A percentile compares a stretch with the other conserved stretches of the same genome.
phyloP scores from a whole-genome alignment of 2,113 vertebrate species.

The Sterrhoptilus dennistouni region DNA sequence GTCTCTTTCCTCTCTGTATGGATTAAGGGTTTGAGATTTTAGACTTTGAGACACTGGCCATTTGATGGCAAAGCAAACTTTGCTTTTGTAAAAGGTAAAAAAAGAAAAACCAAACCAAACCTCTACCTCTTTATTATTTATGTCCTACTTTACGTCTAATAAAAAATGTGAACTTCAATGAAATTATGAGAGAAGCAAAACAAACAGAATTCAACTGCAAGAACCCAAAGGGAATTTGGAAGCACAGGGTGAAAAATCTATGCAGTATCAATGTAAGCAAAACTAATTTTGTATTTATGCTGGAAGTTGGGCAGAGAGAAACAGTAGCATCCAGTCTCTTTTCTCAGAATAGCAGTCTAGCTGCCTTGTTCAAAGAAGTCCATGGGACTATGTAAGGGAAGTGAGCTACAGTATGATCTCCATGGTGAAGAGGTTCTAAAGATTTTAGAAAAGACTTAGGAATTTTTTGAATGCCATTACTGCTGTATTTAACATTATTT shows the following conservation, averaged over 20 bases:
- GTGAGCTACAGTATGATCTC: neutral
- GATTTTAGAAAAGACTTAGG: neutral
- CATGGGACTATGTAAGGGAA: neutral
- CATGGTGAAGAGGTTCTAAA: neutral
- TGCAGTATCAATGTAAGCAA: neutral
- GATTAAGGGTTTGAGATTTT: neutral
- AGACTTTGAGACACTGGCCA: neutral
- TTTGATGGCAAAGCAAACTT: neutral
- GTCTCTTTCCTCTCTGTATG: neutral
- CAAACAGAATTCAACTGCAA: neutral
- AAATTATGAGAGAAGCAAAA: neutral
- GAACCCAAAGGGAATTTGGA: neutral
- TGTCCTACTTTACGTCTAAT: neutral
- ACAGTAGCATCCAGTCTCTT: neutral
- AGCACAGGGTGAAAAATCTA: neutral
- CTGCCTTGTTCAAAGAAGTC: neutral
- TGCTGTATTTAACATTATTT: neutral
- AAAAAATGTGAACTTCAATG: neutral
- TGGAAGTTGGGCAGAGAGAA: neutral
- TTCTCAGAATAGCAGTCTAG: neutral
- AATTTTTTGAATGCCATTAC: neutral
- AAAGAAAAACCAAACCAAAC: neutral
- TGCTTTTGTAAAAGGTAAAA: neutral
- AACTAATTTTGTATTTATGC: neutral
- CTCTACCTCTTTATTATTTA: neutral